Percentiles rank a stretch among this genome's conserved stretches.
phyloP scores from a whole-genome alignment of 2,113 vertebrate species.

The Hypomesus transpacificus region DNA sequence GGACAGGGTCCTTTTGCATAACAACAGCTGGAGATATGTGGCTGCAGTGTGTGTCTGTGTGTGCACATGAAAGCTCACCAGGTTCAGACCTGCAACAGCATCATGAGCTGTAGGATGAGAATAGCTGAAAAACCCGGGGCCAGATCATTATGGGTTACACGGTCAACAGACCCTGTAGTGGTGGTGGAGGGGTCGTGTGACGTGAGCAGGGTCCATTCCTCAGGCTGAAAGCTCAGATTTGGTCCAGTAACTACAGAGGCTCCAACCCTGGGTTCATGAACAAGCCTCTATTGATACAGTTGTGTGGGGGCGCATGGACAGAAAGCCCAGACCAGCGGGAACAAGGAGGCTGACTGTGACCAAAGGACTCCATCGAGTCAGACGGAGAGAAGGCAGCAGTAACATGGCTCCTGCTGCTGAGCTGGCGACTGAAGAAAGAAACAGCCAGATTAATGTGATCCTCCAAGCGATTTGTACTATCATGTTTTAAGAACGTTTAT shows the following conservation, averaged over 20 bases:
- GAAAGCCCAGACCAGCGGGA: conserved; percentile 13
- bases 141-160: neutral
- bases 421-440: no score
- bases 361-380: neutral
- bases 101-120: neutral
- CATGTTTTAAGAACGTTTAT: no score
- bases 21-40: conserved; percentile 10
- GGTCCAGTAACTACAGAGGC: conserved; percentile 30
- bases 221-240: conserved; percentile 17
- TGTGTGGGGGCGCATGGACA: conserved; percentile 31
- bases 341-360: conserved; percentile 50
- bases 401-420: no score
- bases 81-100: neutral
- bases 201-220: neutral
- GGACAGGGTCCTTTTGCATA: conserved; percentile 22
- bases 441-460: no score
- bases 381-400: no score
- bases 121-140: neutral
- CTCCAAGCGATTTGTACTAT: no score
- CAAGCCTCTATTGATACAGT: conserved; percentile 49
- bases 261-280: conserved; percentile 34
- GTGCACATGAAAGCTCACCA: conserved; percentile 7
- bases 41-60: neutral
- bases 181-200: no score
- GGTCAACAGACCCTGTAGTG: neutral